Conservation (phyloP, 1,140 invertebrate species). For the Plutomurus gul region DNA sequence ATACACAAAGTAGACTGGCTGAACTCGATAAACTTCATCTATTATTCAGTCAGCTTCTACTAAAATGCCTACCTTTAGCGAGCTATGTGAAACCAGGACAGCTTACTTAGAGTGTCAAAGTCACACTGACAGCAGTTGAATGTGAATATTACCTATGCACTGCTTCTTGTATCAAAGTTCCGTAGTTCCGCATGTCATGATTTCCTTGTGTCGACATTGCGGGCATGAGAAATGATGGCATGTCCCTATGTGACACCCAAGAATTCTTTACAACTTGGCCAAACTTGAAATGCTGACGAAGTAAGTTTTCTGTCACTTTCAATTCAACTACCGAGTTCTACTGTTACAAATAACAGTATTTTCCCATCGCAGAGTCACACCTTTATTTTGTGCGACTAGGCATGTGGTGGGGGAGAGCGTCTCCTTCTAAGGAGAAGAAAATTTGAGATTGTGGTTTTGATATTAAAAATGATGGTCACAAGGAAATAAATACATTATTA, state of each 20-base stretch:
- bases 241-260: constrained; percentile 9
- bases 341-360: background rate
- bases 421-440: too few species aligned
- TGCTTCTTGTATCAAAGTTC: background rate
- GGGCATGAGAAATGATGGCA: constrained; percentile 2
- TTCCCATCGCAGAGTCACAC: background rate
- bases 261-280: background rate
- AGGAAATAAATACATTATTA: too few species aligned
- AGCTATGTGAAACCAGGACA: constrained; percentile 2
- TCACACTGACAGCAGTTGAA: constrained; percentile 1
- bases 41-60: constrained; percentile 4
- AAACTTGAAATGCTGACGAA: background rate
- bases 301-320: background rate
- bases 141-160: background rate
- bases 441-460: too few species aligned
- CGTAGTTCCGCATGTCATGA: constrained; percentile 23
- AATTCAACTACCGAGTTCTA: too few species aligned
- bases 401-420: too few species aligned
- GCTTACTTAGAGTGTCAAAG: constrained; percentile 28
- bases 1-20: background rate
- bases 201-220: constrained; percentile 1
- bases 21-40: constrained; percentile 23
- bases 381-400: too few species aligned
- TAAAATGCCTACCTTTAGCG: constrained; percentile 1
- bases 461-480: too few species aligned